A percentile compares a stretch with the other conserved stretches of the same genome.
Conservation (phyloP, 2,888 invertebrate genomes). For the Apodemia mormo region DNA sequence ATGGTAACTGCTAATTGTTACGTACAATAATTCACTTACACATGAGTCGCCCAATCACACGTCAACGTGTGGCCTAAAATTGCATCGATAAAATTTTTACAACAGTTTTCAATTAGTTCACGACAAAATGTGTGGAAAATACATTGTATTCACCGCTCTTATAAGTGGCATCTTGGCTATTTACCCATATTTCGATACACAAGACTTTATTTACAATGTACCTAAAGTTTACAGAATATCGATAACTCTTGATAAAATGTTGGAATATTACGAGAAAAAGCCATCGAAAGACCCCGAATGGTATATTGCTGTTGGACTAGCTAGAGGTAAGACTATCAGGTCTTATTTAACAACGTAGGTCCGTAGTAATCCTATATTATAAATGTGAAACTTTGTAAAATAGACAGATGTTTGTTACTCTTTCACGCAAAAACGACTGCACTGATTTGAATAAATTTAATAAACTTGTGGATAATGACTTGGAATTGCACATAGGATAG, state of each 20-base stretch:
- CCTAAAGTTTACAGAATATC: slow-evolving; percentile 73
- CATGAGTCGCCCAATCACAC: slow-evolving; percentile 55
- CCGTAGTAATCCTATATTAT: too few species aligned
- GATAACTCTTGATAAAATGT: slow-evolving; percentile 64
- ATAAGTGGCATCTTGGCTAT: slow-evolving; percentile 48
- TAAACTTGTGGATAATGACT: too few species aligned
- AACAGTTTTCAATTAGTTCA: slow-evolving; percentile 46
- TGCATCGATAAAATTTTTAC: slow-evolving; percentile 48
- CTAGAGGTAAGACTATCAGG: slow-evolving; percentile 57
- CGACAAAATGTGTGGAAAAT: slow-evolving; percentile 59
- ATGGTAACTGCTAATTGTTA: slow-evolving; percentile 29
- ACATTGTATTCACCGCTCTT: slow-evolving; percentile 51
- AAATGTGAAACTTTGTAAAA: too few species aligned
- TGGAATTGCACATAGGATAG: too few species aligned
- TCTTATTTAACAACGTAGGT: neutral
- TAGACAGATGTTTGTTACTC: too few species aligned
- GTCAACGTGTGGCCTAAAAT: slow-evolving; percentile 49
- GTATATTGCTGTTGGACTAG: slow-evolving; percentile 65
- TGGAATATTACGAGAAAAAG: slow-evolving; percentile 70
- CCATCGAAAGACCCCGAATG: slow-evolving; percentile 76
- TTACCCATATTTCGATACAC: slow-evolving; percentile 75
- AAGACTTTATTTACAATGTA: slow-evolving; percentile 76
- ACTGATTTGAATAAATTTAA: too few species aligned
- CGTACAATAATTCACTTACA: neutral
- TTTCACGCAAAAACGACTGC: too few species aligned